Conservation (phyloP, 2,113 vertebrate species). For the Australoheros scitulus region DNA sequence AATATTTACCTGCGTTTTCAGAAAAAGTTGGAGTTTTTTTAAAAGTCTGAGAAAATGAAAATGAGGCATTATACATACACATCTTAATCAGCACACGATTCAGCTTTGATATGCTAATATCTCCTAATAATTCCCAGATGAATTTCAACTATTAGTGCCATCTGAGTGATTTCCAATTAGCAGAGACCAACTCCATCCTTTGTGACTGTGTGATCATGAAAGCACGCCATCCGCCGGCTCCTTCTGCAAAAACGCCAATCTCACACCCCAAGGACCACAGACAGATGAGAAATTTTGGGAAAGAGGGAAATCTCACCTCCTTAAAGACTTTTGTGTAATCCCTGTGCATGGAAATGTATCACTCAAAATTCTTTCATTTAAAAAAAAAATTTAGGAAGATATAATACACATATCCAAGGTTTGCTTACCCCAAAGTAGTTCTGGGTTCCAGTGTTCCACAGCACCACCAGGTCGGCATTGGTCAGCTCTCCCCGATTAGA, state of each 20-base stretch:
- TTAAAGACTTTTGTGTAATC: slow-evolving; percentile 14
- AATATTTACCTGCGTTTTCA: neutral
- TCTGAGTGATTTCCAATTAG: slow-evolving; percentile 69
- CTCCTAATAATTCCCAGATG: slow-evolving; percentile 54
- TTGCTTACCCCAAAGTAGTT: slow-evolving; percentile 90
- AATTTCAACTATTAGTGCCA: slow-evolving; percentile 57
- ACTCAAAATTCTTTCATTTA: neutral
- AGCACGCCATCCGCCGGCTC: slow-evolving; percentile 10
- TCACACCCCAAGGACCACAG: slow-evolving; percentile 25
- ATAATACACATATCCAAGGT: neutral
- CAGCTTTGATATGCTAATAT: slow-evolving; percentile 65
- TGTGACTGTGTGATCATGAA: slow-evolving; percentile 44
- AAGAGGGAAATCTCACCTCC: slow-evolving; percentile 12
- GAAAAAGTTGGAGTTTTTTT: neutral
- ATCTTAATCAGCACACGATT: slow-evolving; percentile 47
- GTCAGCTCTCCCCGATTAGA: slow-evolving; percentile 88
- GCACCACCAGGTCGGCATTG: slow-evolving; percentile 87
- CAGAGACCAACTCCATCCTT: slow-evolving; percentile 43
- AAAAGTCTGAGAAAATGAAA: slow-evolving; percentile 7
- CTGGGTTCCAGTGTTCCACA: slow-evolving; percentile 85
- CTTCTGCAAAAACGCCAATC: slow-evolving; percentile 43
- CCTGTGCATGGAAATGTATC: neutral
- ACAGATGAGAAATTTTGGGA: neutral
- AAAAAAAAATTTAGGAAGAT: neutral
- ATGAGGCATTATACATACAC: slow-evolving; percentile 27